These are phyloP conservation scores for Archocentrus centrarchus DNA, from an alignment of 2,113 vertebrate species.

Conservation along the genomic window DNA sequence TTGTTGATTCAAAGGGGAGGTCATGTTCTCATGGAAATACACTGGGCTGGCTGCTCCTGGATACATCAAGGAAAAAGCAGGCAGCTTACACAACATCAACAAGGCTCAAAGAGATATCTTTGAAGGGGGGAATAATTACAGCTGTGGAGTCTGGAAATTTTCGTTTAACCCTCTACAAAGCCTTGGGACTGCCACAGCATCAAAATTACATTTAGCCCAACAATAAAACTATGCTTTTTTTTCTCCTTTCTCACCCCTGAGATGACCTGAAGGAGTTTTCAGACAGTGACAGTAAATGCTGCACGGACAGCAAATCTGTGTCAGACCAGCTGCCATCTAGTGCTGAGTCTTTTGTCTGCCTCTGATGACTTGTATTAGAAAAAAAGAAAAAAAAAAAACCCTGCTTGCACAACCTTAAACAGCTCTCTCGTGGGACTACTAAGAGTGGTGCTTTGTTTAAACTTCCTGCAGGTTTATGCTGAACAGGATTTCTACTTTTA, in stretches of 20 bases:
- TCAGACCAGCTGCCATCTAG: constrained; percentile 7
- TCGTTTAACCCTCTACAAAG: background rate
- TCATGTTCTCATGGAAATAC: constrained; percentile 74
- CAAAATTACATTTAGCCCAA: background rate
- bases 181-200: background rate
- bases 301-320: constrained; percentile 34
- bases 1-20: constrained; percentile 70
- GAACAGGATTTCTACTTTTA: constrained; percentile 58
- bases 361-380: background rate
- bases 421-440: constrained; percentile 6
- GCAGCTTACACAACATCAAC: constrained; percentile 11
- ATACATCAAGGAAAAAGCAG: constrained; percentile 32
- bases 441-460: constrained; percentile 46
- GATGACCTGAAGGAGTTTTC: background rate
- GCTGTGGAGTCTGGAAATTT: constrained; percentile 2
- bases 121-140: constrained; percentile 27
- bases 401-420: background rate
- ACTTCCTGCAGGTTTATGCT: constrained; percentile 58
- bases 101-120: constrained; percentile 12
- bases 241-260: background rate
- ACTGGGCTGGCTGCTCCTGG: constrained; percentile 52
- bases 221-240: background rate
- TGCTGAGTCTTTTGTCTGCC: background rate
- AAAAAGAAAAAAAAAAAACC: background rate
- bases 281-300: background rate